phyloP scores from a whole-genome alignment of 2,113 vertebrate genomes.

The Osmerus mordax region DNA sequence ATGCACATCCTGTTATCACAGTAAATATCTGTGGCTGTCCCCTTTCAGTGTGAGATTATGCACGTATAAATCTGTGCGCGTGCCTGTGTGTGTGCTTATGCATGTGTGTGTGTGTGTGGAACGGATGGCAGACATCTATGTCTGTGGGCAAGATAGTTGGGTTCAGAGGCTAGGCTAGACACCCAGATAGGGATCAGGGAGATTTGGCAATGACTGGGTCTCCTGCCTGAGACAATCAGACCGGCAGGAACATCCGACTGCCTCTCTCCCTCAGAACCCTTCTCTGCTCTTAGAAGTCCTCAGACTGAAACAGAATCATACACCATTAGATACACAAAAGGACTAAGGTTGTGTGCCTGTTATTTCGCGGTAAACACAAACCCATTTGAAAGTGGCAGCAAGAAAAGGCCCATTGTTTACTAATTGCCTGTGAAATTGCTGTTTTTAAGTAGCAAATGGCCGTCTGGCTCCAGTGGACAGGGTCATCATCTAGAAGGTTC shows the following conservation, averaged over 20 bases:
- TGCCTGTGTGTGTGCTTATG: too few relatives aligned
- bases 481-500: slow-evolving; percentile 17
- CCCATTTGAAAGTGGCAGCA: slow-evolving; percentile 30
- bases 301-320: slow-evolving; percentile 9
- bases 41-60: slow-evolving; percentile 25
- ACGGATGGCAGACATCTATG: slow-evolving; percentile 42
- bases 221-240: slow-evolving; percentile 37
- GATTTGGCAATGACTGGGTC: slow-evolving; percentile 52
- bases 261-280: neutral
- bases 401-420: slow-evolving; percentile 42
- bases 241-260: slow-evolving; percentile 10
- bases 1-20: slow-evolving; percentile 30
- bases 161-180: slow-evolving; percentile 62
- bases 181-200: slow-evolving; percentile 64
- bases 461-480: slow-evolving; percentile 38
- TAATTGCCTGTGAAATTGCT: slow-evolving; percentile 29
- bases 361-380: slow-evolving; percentile 31
- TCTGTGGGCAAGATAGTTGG: slow-evolving; percentile 34
- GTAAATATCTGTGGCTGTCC: slow-evolving; percentile 38
- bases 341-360: slow-evolving; percentile 19
- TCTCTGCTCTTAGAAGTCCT: slow-evolving; percentile 7
- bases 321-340: slow-evolving; percentile 22
- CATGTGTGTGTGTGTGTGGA: neutral
- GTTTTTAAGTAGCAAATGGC: slow-evolving; percentile 40
- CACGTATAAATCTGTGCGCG: too few relatives aligned